phyloP scores from a whole-genome alignment of 2,888 invertebrate genomes.

The Acanthosoma haemorrhoidale region DNA sequence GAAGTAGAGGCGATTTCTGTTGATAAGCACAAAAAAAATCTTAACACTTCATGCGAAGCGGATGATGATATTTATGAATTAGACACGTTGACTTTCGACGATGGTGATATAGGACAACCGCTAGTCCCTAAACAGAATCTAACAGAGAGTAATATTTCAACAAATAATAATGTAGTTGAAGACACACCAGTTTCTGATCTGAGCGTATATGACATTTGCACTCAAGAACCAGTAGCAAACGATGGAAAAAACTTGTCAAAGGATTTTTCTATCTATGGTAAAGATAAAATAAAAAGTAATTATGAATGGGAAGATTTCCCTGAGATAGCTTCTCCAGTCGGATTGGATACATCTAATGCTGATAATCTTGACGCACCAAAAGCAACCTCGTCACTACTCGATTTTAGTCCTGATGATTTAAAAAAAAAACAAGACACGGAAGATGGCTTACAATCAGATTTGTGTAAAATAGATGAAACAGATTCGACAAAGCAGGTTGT shows the following conservation, averaged over 20 bases:
- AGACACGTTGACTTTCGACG: conserved; percentile 14
- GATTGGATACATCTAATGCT: background rate
- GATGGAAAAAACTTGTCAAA: background rate
- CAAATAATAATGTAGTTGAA: background rate
- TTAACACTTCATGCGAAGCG: background rate
- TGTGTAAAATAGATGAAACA: background rate
- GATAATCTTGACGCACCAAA: background rate
- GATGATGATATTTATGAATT: conserved; percentile 13
- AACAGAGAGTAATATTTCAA: background rate
- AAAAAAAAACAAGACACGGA: background rate
- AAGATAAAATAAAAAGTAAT: background rate
- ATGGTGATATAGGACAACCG: background rate
- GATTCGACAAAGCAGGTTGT: background rate
- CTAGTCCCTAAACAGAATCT: background rate
- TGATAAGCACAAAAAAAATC: background rate
- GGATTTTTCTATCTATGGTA: background rate
- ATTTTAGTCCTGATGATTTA: background rate
- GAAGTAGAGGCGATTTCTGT: background rate
- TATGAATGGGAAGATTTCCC: conserved; percentile 13
- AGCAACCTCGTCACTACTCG: background rate
- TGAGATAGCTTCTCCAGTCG: background rate
- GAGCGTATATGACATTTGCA: background rate
- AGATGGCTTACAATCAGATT: background rate
- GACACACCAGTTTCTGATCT: too few species aligned
- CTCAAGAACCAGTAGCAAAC: background rate